Evolutionary conservation across 2,888 invertebrate genomes (phyloP).

Genomic region (Pseudococcus jackbeardsleyi): DNA sequence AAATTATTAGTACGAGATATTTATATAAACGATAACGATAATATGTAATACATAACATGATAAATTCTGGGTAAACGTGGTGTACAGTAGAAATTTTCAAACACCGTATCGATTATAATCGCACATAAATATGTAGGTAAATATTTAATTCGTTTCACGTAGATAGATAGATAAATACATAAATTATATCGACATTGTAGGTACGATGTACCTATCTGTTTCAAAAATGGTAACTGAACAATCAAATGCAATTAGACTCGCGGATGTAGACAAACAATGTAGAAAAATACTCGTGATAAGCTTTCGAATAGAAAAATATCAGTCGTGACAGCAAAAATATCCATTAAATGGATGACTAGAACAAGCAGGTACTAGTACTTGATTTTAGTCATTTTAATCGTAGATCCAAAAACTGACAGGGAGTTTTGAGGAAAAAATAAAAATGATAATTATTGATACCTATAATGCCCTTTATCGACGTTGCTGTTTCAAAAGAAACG

Average conservation of each 20-base stretch:
- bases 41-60: background rate
- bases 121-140: background rate
- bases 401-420: no score
- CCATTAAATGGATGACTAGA: background rate
- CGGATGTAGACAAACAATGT: background rate
- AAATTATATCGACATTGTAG: background rate
- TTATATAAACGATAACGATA: background rate
- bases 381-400: background rate
- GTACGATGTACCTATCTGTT: background rate
- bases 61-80: background rate
- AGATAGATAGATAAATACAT: background rate
- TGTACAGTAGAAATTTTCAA: background rate
- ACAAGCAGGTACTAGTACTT: background rate
- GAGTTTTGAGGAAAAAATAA: no score
- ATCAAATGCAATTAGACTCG: background rate
- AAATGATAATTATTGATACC: no score
- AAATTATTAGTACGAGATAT: background rate
- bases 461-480: no score
- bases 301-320: background rate
- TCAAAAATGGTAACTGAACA: background rate
- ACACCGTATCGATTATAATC: background rate
- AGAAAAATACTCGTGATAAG: background rate
- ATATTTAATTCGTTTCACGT: background rate
- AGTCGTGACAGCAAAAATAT: background rate
- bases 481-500: no score